Base-by-base conservation (phyloP, 2,113 vertebrate genomes). In the Amia ocellicauda region DNA sequence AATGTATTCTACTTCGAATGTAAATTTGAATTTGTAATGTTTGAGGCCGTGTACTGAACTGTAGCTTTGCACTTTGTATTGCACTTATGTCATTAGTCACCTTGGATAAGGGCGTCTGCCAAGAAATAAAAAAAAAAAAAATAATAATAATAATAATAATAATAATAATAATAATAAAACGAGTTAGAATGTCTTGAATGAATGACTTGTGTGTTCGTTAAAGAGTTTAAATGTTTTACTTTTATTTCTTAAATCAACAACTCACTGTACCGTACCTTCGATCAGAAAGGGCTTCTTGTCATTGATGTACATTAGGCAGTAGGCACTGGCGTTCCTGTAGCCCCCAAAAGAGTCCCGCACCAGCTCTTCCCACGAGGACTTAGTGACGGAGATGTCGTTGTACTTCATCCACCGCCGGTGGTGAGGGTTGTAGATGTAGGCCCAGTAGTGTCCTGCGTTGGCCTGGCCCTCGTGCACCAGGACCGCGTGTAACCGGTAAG, bases 231-330 rank as follows among this genome's bases (percentile, higher is more conserved):
- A n/a, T n/a, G n/a, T n/a, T n/a, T n/a, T n/a, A n/a, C n/a, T n/a
- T n/a, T n/a, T n/a, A n/a, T n/a, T n/a, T n/a, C n/a, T n/a, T n/a
- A n/a, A n/a, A n/a, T n/a, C n/a, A n/a, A n/a, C n/a, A n/a, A n/a
- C n/a, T n/a, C n/a, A n/a, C n/a, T n/a, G 31, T 60, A 16, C 27
- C 68, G 81, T 91, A 99, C 97, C 97, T 91, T 96, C 91, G 78
- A 96, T 98, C 74, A 98, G 90, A 67, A 93, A 96, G 24, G 95
- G 94, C 67, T 97, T 97, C 68, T 94, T 97, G 72, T 97, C 95
- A 14, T 98, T 95, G 74, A 99, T 94, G 73, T 99, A 99, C 97
- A 99, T 97, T 81, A 99, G 91, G 78, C 97, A 99, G 69, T 99
- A 99, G 53, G 97, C 97, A 64, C 97, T 99, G 73, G 96, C 95